Percentiles rank a stretch among this genome's conserved stretches.
These are phyloP conservation scores for Acropora yongei DNA, from an alignment of 64 coral and sea anemone species.

Conservation along the genomic window DNA sequence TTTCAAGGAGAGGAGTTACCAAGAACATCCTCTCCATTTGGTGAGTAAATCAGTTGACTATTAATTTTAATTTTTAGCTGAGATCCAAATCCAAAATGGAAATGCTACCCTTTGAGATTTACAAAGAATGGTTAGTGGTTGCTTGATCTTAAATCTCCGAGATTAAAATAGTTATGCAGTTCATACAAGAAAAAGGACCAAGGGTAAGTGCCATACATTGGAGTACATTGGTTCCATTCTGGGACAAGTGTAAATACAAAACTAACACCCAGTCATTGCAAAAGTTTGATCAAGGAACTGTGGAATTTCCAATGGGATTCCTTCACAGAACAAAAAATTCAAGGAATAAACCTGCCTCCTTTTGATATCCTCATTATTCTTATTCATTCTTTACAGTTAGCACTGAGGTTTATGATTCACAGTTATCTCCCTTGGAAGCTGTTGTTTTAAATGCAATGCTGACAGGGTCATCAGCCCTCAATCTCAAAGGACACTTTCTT, in stretches of 20 bases:
- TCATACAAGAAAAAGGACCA: no score
- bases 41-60: conserved; percentile 16
- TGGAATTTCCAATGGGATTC: no score
- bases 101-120: background rate
- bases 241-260: no score
- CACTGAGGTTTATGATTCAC: conserved; percentile 46
- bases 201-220: no score
- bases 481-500: conserved; percentile 88
- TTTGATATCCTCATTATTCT: background rate
- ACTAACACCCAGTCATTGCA: no score
- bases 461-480: conserved; percentile 67
- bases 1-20: conserved; percentile 75
- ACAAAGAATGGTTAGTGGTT: no score
- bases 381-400: conserved; percentile 13
- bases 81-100: background rate
- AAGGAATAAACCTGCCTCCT: background rate
- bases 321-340: no score
- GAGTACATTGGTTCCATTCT: no score
- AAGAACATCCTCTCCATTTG: conserved; percentile 85
- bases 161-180: no score
- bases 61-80: background rate
- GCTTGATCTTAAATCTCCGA: no score
- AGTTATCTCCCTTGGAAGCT: conserved; percentile 85
- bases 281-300: no score
- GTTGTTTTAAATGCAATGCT: conserved; percentile 87